Base-by-base conservation (phyloP, 1,140 invertebrate genomes). In the Drosophila cardini region DNA sequence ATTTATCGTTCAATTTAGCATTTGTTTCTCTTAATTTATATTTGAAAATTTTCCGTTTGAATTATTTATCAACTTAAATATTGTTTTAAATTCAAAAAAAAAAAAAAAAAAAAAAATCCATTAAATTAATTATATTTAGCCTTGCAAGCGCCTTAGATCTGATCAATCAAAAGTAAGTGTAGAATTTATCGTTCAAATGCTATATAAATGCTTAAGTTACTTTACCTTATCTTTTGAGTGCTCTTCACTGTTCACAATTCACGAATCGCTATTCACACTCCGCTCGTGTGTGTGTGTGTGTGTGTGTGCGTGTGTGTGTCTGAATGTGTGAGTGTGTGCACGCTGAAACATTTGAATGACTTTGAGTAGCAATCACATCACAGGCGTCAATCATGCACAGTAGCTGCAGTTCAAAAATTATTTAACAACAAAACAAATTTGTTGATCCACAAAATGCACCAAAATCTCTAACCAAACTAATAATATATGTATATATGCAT, bases 131-230 rank as follows among this genome's bases (percentile, higher is more conserved):
- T 72, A 73, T 78, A 89, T 87, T 80, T 87, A 87, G 83, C 83
- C 79, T 89, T 89, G 76, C 84, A 87, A 87, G 80, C 81, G 83
- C 65, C 71, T 86, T 83, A 81, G 64, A 71, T 73, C 76, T 72
- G 72, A 76, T 63, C 84, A 68, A 78, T 65, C 72, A 75, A 81
- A 87, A 87, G 83, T 87, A 87, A 87, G 83, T 87, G 78, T 78
- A 82, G 72, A 72, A 43, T 34, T 34, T 40, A 21, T n/a, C 10
- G 9, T 64, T 50, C 45, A 48, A 18, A 43, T 52, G 34, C 42
- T 55, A 13, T 55, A 53, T 16, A 68, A 72, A 45, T 32, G 50
- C 53, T 50, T 67, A 16, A 45, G 38, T 42, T 58, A 32, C 38
- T 9, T 53, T 63, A 42, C 13, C 15, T 10, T 68, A 13, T 48